phyloP scores from a whole-genome alignment of 2,888 invertebrate genomes.

The Ophion costatus region DNA sequence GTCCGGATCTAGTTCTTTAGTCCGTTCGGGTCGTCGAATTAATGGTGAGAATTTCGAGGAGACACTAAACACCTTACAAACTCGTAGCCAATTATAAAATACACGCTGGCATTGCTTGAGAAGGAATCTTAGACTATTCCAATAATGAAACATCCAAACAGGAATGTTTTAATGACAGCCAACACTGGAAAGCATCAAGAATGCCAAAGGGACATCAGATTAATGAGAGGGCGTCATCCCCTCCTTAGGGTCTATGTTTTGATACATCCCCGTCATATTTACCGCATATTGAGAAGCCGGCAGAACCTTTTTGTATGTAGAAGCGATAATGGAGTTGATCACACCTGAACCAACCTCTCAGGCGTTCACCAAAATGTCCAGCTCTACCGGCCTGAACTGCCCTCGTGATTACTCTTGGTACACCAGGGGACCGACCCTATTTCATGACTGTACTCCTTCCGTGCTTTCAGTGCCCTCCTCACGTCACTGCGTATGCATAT shows the following conservation, averaged over 20 bases:
- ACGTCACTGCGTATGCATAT: conserved; percentile 54
- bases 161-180: too few relatives aligned
- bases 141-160: too few relatives aligned
- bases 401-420: conserved; percentile 54
- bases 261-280: not conserved
- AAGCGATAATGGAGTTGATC: conserved; percentile 36
- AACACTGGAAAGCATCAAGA: too few relatives aligned
- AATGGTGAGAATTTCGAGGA: too few relatives aligned
- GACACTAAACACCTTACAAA: too few relatives aligned
- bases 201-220: too few relatives aligned
- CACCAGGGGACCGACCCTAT: conserved; percentile 43
- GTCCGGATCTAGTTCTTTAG: too few relatives aligned
- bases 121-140: too few relatives aligned
- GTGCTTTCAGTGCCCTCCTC: conserved; percentile 36
- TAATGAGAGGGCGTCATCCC: too few relatives aligned
- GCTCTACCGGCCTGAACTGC: conserved; percentile 33
- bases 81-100: too few relatives aligned
- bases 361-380: conserved; percentile 45
- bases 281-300: not conserved
- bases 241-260: not conserved
- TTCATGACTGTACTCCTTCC: conserved; percentile 41
- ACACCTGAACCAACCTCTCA: conserved; percentile 24
- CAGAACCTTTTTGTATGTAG: not conserved
- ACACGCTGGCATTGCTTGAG: too few relatives aligned
- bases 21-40: too few relatives aligned